Conservation (phyloP, 1,140 invertebrate species). For the Drosophila bifasciata region DNA sequence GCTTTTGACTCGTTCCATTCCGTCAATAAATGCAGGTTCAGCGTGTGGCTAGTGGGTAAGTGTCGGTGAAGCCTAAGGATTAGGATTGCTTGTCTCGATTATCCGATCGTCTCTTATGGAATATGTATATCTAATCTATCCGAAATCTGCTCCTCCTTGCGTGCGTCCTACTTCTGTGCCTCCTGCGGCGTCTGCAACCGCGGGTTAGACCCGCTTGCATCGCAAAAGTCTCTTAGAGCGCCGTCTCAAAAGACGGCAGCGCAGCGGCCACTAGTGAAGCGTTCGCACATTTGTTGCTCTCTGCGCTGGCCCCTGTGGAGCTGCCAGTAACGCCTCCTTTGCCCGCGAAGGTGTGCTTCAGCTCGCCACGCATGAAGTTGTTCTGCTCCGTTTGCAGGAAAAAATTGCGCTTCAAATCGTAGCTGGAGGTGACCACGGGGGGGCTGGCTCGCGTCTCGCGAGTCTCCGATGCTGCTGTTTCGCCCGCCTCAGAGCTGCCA, state of each 20-base stretch:
- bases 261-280: conserved; percentile 43
- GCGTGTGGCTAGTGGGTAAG: conserved; percentile 34
- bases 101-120: conserved; percentile 68
- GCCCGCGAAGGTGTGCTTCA: conserved; percentile 69
- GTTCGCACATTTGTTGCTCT: conserved; percentile 57
- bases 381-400: conserved; percentile 84
- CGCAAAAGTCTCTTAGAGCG: conserved; percentile 50
- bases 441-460: too few relatives aligned
- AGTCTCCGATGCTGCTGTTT: conserved; percentile 3
- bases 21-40: conserved; percentile 56
- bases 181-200: conserved; percentile 8
- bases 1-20: conserved; percentile 59
- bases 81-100: conserved; percentile 59
- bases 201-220: conserved; percentile 66
- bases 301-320: conserved; percentile 10
- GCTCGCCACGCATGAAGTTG: conserved; percentile 83
- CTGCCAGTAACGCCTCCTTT: conserved; percentile 3
- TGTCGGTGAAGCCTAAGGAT: conserved; percentile 42
- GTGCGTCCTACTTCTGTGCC: not conserved
- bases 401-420: conserved; percentile 80
- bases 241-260: conserved; percentile 78
- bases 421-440: conserved; percentile 46
- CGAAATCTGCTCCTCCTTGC: too few relatives aligned
- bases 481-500: conserved; percentile 43
- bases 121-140: conserved; percentile 28